A percentile compares a stretch with the other conserved stretches of the same genome.
Conservation (phyloP, 1,140 invertebrate genomes). For the Piezodorus guildinii region DNA sequence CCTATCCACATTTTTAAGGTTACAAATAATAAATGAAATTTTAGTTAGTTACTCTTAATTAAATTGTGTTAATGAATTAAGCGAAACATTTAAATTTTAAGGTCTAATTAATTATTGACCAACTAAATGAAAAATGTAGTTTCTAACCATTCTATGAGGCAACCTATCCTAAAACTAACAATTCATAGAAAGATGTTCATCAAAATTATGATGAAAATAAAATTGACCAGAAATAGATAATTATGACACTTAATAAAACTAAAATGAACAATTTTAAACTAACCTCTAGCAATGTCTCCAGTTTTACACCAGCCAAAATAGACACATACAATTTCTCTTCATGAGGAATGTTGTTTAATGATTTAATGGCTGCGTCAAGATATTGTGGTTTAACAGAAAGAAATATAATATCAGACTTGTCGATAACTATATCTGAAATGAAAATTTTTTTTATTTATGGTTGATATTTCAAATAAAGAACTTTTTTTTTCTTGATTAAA, state of each 20-base stretch:
- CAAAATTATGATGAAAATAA: too few species aligned
- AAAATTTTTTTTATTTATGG: neutral
- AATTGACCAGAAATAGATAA: too few species aligned
- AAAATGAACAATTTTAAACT: neutral
- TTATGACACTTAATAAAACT: neutral
- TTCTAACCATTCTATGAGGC: too few species aligned
- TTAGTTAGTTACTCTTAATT: too few species aligned
- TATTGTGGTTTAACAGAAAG: conserved; percentile 77
- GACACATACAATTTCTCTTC: conserved; percentile 55
- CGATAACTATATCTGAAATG: conserved; percentile 38
- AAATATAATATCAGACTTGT: conserved; percentile 62
- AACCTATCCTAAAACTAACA: too few species aligned
- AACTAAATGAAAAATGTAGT: too few species aligned
- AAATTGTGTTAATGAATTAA: too few species aligned
- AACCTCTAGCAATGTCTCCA: conserved; percentile 55
- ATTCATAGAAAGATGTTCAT: too few species aligned
- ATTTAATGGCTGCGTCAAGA: conserved; percentile 46
- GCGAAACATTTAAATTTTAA: too few species aligned
- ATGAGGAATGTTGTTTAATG: conserved; percentile 34
- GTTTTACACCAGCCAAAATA: conserved; percentile 65
- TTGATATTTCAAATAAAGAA: neutral
- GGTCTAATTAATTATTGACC: too few species aligned
- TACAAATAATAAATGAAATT: too few species aligned
- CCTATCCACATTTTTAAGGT: too few species aligned
- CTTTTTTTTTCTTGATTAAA: neutral